These are phyloP conservation scores for Varecia variegata DNA, from an alignment of 2,797 vertebrate species.

Conservation along the genomic window DNA sequence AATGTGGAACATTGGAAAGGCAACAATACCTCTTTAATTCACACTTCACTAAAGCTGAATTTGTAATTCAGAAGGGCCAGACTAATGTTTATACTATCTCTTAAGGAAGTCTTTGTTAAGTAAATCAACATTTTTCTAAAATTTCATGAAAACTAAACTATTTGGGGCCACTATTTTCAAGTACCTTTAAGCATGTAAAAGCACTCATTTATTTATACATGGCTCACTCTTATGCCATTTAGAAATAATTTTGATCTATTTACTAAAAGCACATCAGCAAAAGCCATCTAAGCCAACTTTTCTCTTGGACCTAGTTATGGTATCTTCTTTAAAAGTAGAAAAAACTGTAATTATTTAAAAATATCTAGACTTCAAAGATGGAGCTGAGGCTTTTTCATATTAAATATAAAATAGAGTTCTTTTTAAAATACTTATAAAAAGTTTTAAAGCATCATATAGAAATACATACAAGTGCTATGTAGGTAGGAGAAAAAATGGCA, in stretches of 20 bases:
- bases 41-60: conserved; percentile 1
- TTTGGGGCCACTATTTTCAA: conserved; percentile 47
- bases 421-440: not conserved
- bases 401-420: not conserved
- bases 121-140: conserved; percentile 14
- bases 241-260: conserved; percentile 39
- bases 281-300: not conserved
- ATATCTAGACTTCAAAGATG: not conserved
- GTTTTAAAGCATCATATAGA: not conserved
- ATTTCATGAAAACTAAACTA: conserved; percentile 22
- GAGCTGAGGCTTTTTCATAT: not conserved
- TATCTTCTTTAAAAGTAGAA: not conserved
- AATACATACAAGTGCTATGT: not conserved
- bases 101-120: conserved; percentile 14
- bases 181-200: not conserved
- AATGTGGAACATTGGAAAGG: not conserved
- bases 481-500: not conserved
- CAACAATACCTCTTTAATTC: not conserved
- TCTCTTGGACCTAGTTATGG: not conserved
- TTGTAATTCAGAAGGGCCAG: conserved; percentile 10
- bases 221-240: not conserved
- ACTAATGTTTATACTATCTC: not conserved
- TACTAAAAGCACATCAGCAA: not conserved
- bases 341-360: conserved; percentile 32
- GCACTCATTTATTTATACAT: not conserved